Evolutionary conservation across 2,113 vertebrate species (phyloP), one percentile per base, ranked within the genome.

Genomic region (Herpetotheres cachinnans): DNA sequence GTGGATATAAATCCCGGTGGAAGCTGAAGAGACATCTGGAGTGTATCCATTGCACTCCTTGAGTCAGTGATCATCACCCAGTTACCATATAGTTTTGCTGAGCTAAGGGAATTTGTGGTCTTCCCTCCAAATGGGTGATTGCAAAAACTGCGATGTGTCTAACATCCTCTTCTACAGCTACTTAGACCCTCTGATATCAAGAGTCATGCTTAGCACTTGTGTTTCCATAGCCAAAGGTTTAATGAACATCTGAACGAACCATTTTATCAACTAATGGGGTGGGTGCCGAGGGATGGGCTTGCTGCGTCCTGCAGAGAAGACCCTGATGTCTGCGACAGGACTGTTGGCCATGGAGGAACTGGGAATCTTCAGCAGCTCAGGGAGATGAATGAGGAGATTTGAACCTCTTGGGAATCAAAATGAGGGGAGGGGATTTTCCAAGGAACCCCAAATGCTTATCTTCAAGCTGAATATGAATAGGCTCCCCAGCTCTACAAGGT

Each of bases 21-120:
- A 96, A 26, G 25, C 16, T 73, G 55, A 86, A 58, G 59, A 97
- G 63, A 86, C 90, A 86, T 97, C 79, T 96, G 91, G 78, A 93
- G 50, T 52, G 67, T 78, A 40, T 95, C 91, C 84, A 47, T 47
- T 78, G 50, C 94, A 91, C 74, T 93, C 46, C 16, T 67, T 38
- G 25, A 58, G 86, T 72, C 80, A 56, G 65, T 73, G 78, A 62
- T 80, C 78, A 82, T 88, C 74, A 66, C 84, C 78, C 84, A 95
- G 24, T 50, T 52, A 59, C 81, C 58, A 71, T 54, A 4, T 11
- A 44, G 30, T 87, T 95, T 89, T 91, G 87, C 82, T 94, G 89
- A 95, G 46, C n/a, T 82, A 67, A 50, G 54, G 50, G 63, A 91
- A 70, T 82, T 50, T 52, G 73, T 70, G 54, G 20, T 74, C 38